Conservation (phyloP, 2,888 invertebrate species). For the Elegia similella region DNA sequence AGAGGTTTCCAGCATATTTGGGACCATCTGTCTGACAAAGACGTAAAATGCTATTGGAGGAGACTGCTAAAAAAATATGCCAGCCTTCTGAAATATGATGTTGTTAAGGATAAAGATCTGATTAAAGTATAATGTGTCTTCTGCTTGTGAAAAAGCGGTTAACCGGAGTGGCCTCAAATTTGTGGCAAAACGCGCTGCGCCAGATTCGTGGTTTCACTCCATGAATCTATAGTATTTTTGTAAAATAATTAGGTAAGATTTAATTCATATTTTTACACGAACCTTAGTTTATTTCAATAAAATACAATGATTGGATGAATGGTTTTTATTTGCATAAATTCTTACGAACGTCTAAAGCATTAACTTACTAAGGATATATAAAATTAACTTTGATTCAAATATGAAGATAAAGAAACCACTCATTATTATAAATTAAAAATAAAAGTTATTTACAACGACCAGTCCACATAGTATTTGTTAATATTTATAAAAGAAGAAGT, state of each 20-base stretch:
- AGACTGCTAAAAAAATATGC: conserved; percentile 88
- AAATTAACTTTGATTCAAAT: not conserved
- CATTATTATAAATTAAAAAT: not conserved
- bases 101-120: conserved; percentile 81
- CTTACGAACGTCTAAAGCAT: conserved; percentile 2
- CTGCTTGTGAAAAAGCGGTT: not conserved
- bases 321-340: conserved; percentile 15
- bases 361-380: conserved; percentile 14
- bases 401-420: not conserved
- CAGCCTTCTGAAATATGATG: conserved; percentile 86
- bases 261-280: not conserved
- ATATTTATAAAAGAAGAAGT: not conserved
- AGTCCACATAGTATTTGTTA: not conserved
- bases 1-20: conserved; percentile 92
- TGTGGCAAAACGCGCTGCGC: too few species aligned
- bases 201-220: too few species aligned
- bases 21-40: conserved; percentile 90
- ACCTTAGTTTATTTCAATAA: not conserved
- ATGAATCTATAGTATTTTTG: not conserved
- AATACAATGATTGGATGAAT: conserved; percentile 1
- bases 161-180: too few species aligned
- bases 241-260: not conserved
- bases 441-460: not conserved
- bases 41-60: conserved; percentile 94
- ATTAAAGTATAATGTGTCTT: conserved; percentile 62